Evolutionary conservation across 2,113 vertebrate species (phyloP).

Genomic region (Elgaria multicarinata): DNA sequence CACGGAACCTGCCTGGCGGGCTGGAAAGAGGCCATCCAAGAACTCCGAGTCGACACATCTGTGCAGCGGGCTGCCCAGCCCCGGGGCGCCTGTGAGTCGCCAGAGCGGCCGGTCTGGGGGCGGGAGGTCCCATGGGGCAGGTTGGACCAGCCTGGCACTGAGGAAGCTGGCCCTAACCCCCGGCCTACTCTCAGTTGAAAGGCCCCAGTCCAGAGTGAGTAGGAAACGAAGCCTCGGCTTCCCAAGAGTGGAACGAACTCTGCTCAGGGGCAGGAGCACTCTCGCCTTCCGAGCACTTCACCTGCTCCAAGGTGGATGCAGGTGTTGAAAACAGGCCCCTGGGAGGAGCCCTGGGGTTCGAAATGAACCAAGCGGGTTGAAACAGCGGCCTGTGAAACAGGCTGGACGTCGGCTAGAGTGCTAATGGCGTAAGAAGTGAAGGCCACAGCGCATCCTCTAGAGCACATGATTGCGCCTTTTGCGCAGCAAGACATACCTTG

Average conservation of each 20-base stretch:
- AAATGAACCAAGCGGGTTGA: too few species aligned
- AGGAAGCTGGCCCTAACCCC: background rate
- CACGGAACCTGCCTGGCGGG: too few species aligned
- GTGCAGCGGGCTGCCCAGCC: too few species aligned
- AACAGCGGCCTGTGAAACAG: background rate
- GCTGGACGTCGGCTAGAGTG: too few species aligned
- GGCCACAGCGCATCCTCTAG: too few species aligned
- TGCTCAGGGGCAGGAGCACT: background rate
- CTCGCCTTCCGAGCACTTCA: background rate
- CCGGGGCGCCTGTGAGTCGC: too few species aligned
- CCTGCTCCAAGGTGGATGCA: background rate
- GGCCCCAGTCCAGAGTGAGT: conserved; percentile 19
- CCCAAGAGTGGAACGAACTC: background rate
- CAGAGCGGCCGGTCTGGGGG: background rate
- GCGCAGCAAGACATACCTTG: too few species aligned
- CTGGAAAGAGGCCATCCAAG: too few species aligned
- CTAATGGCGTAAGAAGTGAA: too few species aligned
- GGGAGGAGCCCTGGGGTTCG: background rate
- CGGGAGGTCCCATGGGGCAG: background rate
- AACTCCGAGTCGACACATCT: too few species aligned
- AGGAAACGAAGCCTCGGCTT: background rate
- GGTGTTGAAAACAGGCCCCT: background rate
- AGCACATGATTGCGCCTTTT: too few species aligned
- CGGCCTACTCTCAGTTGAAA: conserved; percentile 35
- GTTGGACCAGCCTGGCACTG: background rate